Percentiles rank a stretch among this genome's conserved stretches.
Evolutionary conservation across 2,888 invertebrate genomes (phyloP).

Genomic region (Electrophaes corylata): DNA sequence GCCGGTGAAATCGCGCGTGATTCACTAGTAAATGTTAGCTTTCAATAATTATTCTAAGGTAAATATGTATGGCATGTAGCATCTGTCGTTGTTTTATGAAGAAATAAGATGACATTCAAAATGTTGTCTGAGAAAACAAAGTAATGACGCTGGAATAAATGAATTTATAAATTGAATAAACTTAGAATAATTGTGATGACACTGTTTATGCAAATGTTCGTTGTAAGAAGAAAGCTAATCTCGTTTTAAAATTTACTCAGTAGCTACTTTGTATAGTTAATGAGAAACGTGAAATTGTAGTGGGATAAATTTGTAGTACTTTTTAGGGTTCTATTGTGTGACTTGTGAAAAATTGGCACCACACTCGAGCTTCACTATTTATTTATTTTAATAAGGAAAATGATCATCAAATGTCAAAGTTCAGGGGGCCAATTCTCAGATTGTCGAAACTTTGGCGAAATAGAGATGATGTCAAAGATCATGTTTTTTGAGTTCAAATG

Average conservation of each 20-base stretch:
- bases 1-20: too few species aligned
- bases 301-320: conserved; percentile 1
- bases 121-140: neutral
- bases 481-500: too few species aligned
- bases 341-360: too few species aligned
- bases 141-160: conserved; percentile 36
- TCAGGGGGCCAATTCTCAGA: too few species aligned
- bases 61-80: conserved; percentile 17
- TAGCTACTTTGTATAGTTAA: conserved; percentile 42
- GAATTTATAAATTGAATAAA: conserved; percentile 35
- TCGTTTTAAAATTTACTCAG: conserved; percentile 37
- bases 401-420: too few species aligned
- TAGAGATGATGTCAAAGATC: too few species aligned
- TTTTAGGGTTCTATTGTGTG: neutral
- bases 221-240: conserved; percentile 39
- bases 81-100: conserved; percentile 1
- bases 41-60: conserved; percentile 15
- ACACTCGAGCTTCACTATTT: too few species aligned
- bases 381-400: too few species aligned
- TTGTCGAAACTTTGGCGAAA: too few species aligned
- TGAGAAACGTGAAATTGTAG: conserved; percentile 23
- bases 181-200: conserved; percentile 41
- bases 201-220: conserved; percentile 40
- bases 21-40: neutral
- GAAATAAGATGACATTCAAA: neutral